These are phyloP conservation scores for Mesochorus sp. DNA, from an alignment of 2,888 invertebrate genomes.

Conservation along the genomic window DNA sequence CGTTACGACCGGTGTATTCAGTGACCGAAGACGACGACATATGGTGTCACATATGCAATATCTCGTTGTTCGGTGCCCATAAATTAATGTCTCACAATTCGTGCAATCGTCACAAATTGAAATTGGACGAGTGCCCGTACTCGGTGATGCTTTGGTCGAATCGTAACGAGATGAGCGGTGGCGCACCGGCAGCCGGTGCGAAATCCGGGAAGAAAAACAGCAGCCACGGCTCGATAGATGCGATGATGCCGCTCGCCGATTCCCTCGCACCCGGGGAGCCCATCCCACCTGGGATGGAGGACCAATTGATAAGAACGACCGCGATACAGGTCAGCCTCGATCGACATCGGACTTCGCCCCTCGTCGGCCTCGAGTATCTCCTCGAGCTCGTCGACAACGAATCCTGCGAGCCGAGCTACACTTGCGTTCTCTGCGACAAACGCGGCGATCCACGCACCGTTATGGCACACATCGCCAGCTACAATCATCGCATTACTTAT, in stretches of 20 bases:
- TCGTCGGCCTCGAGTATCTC: conserved; percentile 91
- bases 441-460: conserved; percentile 91
- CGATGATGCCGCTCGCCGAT: conserved; percentile 66
- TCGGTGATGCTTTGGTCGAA: conserved; percentile 80
- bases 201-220: conserved; percentile 69
- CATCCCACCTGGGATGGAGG: conserved; percentile 88
- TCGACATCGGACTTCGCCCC: conserved; percentile 83
- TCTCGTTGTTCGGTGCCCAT: conserved; percentile 79
- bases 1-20: conserved; percentile 79
- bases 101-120: conserved; percentile 80
- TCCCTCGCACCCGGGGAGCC: conserved; percentile 86
- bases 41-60: conserved; percentile 81
- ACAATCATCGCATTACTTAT: conserved; percentile 89
- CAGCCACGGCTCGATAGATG: conserved; percentile 18
- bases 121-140: conserved; percentile 80
- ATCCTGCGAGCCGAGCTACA: conserved; percentile 88
- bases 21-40: conserved; percentile 80
- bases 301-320: conserved; percentile 83
- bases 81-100: conserved; percentile 79
- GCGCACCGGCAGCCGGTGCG: too few relatives aligned
- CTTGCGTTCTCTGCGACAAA: conserved; percentile 91
- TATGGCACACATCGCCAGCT: conserved; percentile 90
- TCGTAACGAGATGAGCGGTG: conserved; percentile 73
- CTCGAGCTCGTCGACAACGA: conserved; percentile 88
- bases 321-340: conserved; percentile 84